A percentile compares a stretch with the other conserved stretches of the same genome.
These are phyloP conservation scores for Tetranychus urticae DNA, from an alignment of 1,140 invertebrate species.

Conservation along the genomic window DNA sequence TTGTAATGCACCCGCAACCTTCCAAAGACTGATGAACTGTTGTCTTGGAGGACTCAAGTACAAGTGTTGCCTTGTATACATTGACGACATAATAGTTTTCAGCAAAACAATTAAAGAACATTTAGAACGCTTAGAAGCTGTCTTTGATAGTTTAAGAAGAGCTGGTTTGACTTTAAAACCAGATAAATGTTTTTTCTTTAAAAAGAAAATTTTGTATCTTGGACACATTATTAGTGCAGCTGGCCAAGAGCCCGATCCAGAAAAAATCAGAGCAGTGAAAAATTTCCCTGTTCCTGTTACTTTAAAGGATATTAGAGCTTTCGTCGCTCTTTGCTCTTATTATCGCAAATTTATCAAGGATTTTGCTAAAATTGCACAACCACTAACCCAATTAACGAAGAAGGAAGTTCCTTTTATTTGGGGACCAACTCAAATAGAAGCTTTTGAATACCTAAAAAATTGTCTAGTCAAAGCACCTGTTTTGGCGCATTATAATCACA, in stretches of 20 bases:
- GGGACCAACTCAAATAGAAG: not conserved
- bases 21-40: no score
- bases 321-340: slow-evolving; percentile 8
- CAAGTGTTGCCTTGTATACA: not conserved
- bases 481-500: no score
- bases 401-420: slow-evolving; percentile 7
- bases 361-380: slow-evolving; percentile 16
- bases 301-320: slow-evolving; percentile 2
- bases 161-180: not conserved
- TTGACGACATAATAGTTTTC: not conserved
- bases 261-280: slow-evolving; percentile 6
- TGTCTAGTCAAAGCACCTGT: not conserved
- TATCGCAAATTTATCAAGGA: slow-evolving; percentile 14
- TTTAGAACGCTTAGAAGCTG: not conserved
- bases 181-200: slow-evolving; percentile 9
- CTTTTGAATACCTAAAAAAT: not conserved
- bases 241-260: slow-evolving; percentile 2
- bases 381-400: slow-evolving; percentile 16
- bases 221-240: slow-evolving; percentile 7
- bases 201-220: slow-evolving; percentile 5
- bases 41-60: not conserved
- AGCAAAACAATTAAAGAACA: not conserved
- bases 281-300: slow-evolving; percentile 8
- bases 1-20: no score
- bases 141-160: slow-evolving; percentile 10